Conservation (phyloP, 1,140 invertebrate genomes). For the Formica selysi region DNA sequence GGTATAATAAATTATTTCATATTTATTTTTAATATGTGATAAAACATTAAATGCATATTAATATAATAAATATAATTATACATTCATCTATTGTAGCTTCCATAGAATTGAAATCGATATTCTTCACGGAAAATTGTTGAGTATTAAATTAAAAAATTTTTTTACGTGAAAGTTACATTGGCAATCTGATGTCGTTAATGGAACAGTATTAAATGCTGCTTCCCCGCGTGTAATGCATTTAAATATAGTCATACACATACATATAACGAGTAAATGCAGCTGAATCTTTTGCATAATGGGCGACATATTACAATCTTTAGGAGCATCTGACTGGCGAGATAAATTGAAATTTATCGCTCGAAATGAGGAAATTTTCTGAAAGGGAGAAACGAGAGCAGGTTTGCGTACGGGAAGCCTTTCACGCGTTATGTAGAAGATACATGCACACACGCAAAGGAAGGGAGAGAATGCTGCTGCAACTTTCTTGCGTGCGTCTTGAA, state of each 20-base stretch:
- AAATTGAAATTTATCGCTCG: constrained; percentile 24
- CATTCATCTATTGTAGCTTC: not conserved
- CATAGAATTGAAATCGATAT: not conserved
- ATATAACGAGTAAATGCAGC: not conserved
- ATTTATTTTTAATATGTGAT: not conserved
- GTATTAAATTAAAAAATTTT: constrained; percentile 38
- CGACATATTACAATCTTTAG: not conserved
- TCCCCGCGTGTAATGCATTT: not conserved
- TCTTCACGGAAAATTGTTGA: not conserved
- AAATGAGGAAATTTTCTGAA: constrained; percentile 1
- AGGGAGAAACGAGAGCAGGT: not conserved
- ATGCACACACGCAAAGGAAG: not conserved
- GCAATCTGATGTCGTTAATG: not conserved
- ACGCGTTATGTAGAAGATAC: not conserved
- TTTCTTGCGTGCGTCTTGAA: constrained; percentile 39
- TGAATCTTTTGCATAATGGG: not conserved
- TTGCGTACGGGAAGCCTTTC: not conserved
- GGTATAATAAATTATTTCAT: constrained; percentile 32
- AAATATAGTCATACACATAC: not conserved
- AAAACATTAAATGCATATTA: constrained; percentile 32
- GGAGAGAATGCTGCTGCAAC: constrained; percentile 11
- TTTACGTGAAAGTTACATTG: not conserved
- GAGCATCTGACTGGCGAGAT: not conserved
- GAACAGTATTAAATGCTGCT: not conserved
- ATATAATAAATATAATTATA: not conserved